Evolutionary conservation across 2,797 vertebrate genomes (phyloP), one percentile per base, ranked within the genome.

Genomic region (Nyctalus aviator): DNA sequence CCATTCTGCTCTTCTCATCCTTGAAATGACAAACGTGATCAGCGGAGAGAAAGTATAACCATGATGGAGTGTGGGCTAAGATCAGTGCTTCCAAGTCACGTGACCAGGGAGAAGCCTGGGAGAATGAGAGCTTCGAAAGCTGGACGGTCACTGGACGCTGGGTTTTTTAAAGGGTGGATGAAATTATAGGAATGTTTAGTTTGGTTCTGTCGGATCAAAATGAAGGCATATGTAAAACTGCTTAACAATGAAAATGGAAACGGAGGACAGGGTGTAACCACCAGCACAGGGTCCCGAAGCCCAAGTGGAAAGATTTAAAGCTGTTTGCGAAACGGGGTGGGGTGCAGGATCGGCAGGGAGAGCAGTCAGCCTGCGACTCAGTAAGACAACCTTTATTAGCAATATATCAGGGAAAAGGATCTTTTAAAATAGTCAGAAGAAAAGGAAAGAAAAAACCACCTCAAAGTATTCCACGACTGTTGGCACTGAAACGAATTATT

Each of bases 211-310:
- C 8, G 21, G 9, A 13, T 8, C 57, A 35, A 86, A 92, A 83
- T 21, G 37, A 71, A 73, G 68, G 35, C 18, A 64, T 25, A 83
- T 32, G 85, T 69, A 82, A 93, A 73, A 76, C 75, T 35, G 90
- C 46, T 46, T 2, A 57, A 88, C 62, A 77, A 77, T 78, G 64
- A 81, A 84, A 92, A 90, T 9, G 48, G 81, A 84, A 64, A 53
- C 25, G 17, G n/a, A 81, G 62, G 91, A 64, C 11, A 83, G 55
- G 53, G 55, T 15, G 71, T 8, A 77, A 48, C 66, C 14, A n/a
- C 5, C 35, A 13, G 8, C 23, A 14, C 21, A 48, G 64, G 11
- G 66, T 15, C 71, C 76, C 6, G 50, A 64, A 46, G 76, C 20
- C 27, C 53, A 59, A 30, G 71, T 32, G 35, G 6, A 21, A 48